Base-by-base conservation (phyloP, 2,113 vertebrate species). In the Atherinomorus stipes region DNA sequence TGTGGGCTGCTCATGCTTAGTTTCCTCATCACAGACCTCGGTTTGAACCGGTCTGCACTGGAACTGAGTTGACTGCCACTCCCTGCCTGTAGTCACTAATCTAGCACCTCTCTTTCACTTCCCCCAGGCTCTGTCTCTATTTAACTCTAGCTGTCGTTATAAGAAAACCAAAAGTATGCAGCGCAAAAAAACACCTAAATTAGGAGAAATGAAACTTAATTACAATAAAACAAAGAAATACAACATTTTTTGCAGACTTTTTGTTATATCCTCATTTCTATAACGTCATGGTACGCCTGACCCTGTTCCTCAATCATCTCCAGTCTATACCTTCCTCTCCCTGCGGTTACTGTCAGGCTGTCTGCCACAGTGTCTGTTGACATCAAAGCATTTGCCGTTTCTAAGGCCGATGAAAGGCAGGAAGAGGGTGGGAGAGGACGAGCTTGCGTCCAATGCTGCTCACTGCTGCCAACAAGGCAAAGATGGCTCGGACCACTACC, bases 371-470 rank as follows among this genome's bases (percentile, higher is more conserved):
- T 80, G 89, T 91, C 91, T 91, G 87, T 59, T 64, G 67, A 92
- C 90, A 88, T 93, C 88, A 93, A 93, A 93, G 87, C 76, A 0
- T 11, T 61, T n/a, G 12, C 28, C 9, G 34, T 77, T 69, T 79
- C 72, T 72, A 31, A 28, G 54, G 74, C 61, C 44, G 64, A 77
- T 88, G 87, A 93, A 92, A 91, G 86, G 79, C 88, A 92, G 93
- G 93, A 93, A 93, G 85, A 81, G 85, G 90, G 90, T 86, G 85
- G 90, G 89, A 83, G 50, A 78, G 75, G 38, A 72, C 69, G 57
- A 70, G 16, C 75, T 44, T 7, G 11, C 23, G 71, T 81, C 64
- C 78, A 89, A 44, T 31, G 19, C 76, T 68, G 60, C 60, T 70
- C 74, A 76, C 50, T 3, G 49, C 76, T 76, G 78, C 85, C 84